These are phyloP conservation scores for Scaptodrosophila lebanonensis DNA, from an alignment of 1,140 invertebrate genomes.

Conservation along the genomic window DNA sequence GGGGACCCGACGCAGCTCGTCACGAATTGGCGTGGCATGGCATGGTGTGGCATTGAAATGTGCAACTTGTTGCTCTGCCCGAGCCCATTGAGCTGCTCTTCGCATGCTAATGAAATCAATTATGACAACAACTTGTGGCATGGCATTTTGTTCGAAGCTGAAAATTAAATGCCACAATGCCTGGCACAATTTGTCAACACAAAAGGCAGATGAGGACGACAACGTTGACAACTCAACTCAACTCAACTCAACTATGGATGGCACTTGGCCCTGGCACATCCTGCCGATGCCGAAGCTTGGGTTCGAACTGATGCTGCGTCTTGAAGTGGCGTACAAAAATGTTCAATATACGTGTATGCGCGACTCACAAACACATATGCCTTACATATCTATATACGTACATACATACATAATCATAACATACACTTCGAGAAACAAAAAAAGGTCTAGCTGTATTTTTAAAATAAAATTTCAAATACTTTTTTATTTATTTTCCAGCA, in stretches of 20 bases:
- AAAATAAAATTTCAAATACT: too few species aligned
- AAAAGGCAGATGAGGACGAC: constrained; percentile 19
- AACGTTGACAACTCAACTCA: constrained; percentile 36
- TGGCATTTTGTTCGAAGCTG: constrained; percentile 30
- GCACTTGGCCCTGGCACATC: constrained; percentile 39
- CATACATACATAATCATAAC: too few species aligned
- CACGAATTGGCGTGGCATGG: neutral
- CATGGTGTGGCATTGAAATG: neutral
- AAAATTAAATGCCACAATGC: constrained; percentile 50
- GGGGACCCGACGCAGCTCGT: too few species aligned
- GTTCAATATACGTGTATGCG: too few species aligned
- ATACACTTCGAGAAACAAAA: too few species aligned
- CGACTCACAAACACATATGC: too few species aligned
- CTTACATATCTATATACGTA: too few species aligned
- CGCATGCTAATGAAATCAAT: constrained; percentile 44
- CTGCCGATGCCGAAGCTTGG: too few species aligned
- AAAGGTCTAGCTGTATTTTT: too few species aligned
- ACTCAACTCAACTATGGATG: too few species aligned
- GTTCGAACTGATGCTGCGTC: too few species aligned
- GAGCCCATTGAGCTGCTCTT: constrained; percentile 20
- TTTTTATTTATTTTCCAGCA: too few species aligned
- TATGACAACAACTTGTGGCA: constrained; percentile 58
- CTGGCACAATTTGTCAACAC: constrained; percentile 45
- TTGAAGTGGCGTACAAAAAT: constrained; percentile 58
- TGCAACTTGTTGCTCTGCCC: constrained; percentile 20